These are phyloP conservation scores for Tetranychus truncatus DNA, from an alignment of 2,888 invertebrate species.

Conservation along the genomic window DNA sequence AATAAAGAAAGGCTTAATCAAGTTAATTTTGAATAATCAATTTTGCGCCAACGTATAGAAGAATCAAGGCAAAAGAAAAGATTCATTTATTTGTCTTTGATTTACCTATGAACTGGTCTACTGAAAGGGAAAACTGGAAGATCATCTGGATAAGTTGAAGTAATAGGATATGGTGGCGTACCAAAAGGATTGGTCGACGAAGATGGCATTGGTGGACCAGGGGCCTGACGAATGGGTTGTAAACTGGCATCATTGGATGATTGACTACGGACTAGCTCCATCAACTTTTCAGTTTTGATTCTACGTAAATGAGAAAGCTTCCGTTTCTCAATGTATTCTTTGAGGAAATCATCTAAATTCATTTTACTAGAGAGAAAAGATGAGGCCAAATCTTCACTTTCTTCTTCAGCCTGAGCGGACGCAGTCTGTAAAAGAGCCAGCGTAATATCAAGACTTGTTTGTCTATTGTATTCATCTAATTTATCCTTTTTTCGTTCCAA, in stretches of 20 bases:
- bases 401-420: slow-evolving; percentile 77
- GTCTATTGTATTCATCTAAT: slow-evolving; percentile 54
- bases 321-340: slow-evolving; percentile 57
- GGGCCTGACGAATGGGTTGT: background rate
- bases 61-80: no score
- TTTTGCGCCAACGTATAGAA: no score
- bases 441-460: slow-evolving; percentile 63
- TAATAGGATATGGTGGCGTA: background rate
- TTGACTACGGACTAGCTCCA: slow-evolving; percentile 34
- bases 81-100: no score
- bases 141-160: no score
- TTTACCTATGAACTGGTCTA: no score
- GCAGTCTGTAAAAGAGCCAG: slow-evolving; percentile 72
- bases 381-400: slow-evolving; percentile 64
- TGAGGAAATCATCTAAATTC: slow-evolving; percentile 58
- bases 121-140: no score
- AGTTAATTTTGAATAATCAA: no score
- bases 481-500: slow-evolving; percentile 58
- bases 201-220: no score
- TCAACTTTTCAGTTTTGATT: slow-evolving; percentile 83
- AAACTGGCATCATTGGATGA: background rate
- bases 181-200: background rate
- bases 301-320: slow-evolving; percentile 59
- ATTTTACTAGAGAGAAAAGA: slow-evolving; percentile 55
- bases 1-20: no score